These are phyloP conservation scores for Cheilosia pagana DNA, from an alignment of 2,888 invertebrate species.

Conservation along the genomic window DNA sequence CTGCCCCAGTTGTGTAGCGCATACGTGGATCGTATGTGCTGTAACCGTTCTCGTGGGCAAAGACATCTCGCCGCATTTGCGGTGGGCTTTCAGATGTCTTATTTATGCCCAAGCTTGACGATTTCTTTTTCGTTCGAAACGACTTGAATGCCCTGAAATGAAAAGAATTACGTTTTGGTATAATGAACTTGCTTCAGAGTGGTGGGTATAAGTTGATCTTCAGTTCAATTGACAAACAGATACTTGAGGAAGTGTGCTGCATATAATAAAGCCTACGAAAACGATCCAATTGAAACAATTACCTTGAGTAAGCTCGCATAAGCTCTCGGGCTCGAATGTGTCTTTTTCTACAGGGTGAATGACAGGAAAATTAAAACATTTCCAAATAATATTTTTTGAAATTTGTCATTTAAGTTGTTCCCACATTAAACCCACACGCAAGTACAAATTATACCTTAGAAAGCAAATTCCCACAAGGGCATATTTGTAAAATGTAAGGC, in stretches of 20 bases:
- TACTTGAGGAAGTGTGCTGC: conserved; percentile 67
- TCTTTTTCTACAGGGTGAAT: conserved; percentile 5
- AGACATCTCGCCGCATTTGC: conserved; percentile 77
- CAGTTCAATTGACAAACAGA: conserved; percentile 31
- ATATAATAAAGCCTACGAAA: conserved; percentile 24
- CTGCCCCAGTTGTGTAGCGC: conserved; percentile 77
- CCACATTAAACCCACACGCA: too few relatives aligned
- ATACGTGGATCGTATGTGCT: conserved; percentile 78
- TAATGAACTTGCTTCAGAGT: conserved; percentile 7
- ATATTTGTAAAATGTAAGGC: too few relatives aligned
- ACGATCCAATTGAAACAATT: conserved; percentile 62
- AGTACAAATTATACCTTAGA: too few relatives aligned
- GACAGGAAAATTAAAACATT: background rate
- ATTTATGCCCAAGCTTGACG: conserved; percentile 83
- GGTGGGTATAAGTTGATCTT: conserved; percentile 16
- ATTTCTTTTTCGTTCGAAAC: conserved; percentile 82
- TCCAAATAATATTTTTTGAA: too few relatives aligned
- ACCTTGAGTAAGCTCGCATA: conserved; percentile 25
- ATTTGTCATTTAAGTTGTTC: too few relatives aligned
- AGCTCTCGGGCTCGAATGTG: conserved; percentile 1
- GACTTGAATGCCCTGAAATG: conserved; percentile 81
- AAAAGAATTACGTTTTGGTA: conserved; percentile 28
- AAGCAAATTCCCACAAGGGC: too few relatives aligned
- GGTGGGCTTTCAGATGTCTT: conserved; percentile 84
- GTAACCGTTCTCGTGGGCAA: conserved; percentile 75